Base-by-base conservation (phyloP, 2,113 vertebrate species). In the Castor canadensis region DNA sequence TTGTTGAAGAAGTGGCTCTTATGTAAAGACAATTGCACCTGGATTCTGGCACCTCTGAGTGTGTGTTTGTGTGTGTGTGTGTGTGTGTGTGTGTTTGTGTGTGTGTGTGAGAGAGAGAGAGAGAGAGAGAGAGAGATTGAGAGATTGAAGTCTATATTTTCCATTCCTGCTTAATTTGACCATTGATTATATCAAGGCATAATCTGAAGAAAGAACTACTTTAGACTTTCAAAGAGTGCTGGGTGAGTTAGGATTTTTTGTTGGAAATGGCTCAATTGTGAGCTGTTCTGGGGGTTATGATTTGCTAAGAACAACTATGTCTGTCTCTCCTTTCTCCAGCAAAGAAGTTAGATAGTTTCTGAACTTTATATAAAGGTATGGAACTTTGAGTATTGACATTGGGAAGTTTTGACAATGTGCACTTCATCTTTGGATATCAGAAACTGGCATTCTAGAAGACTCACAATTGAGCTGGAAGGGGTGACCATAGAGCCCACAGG, bases 61-160 rank as follows among this genome's bases (percentile, higher is more conserved):
- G 19, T 85, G 1, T 66, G 11, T 2, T 12, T 3, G 26, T 1
- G 6, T n/a, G 0, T 1, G 1, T 54, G 6, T 73, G 0, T 4
- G 7, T 22, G 11, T 22, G 12, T 22, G 26, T 62, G 40, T 35
- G 67, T 76, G 9, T 30, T 60, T 49, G 5, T 56, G 6, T 13
- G 2, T 79, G 20, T 32, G 22, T 76, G 19, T 45, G 28, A n/a
- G n/a, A n/a, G n/a, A n/a, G n/a, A n/a, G n/a, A n/a, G n/a, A n/a
- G n/a, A n/a, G n/a, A n/a, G n/a, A n/a, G n/a, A n/a, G n/a, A n/a
- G n/a, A n/a, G n/a, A n/a, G n/a, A n/a, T n/a, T n/a, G n/a, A n/a
- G n/a, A n/a, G n/a, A 58, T 47, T 45, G 69, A 47, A 24, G 5
- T 58, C 40, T 5, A 13, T 40, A 54, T 82, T 40, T 67, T 56